Base-by-base conservation (phyloP, 2,797 vertebrate species). In the Gephyroberyx darwinii region DNA sequence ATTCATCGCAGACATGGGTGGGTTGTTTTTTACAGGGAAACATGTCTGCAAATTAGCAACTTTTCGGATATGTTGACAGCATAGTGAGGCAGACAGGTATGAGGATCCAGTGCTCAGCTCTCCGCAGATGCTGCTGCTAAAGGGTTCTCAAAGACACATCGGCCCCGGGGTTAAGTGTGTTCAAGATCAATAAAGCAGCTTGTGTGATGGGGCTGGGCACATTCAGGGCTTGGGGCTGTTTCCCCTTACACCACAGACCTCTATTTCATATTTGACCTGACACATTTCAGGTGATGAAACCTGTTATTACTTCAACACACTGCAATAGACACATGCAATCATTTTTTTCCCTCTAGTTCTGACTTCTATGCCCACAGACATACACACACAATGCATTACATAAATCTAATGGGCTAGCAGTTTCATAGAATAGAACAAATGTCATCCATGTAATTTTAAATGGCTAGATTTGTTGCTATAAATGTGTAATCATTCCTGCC, bases 141-240 rank as follows among this genome's bases (percentile, higher is more conserved):
- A 75, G 37, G 4, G 2, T 58, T 75, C 33, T 8, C 19, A 17
- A 30, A 54, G 52, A 54, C 14, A 31, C 20, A 54, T 19, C 2
- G 52, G 22, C 22, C 3, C 22, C 13, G 52, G 20, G 22, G 20
- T 17, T 5, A 30, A 30, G 52, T 31, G 12, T 30, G 22, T 54
- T 30, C 22, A 16, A 54, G 67, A 68, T 58, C 60, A 70, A 74
- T 55, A 39, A 9, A 47, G 52, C 53, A 4, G n/a, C 41, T 63
- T 57, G 74, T 64, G 71, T 81, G 68, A 75, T 13, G 45, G 47
- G 37, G 53, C 56, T 61, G 59, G 57, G 63, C 16, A 35, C 43
- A 55, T 65, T 35, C 65, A 59, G 61, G 48, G 45, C 64, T 57
- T 37, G 48, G 48, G 69, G 59, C 69, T 50, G 65, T 57, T 71